A percentile compares a stretch with the other conserved stretches of the same genome.
Conservation (phyloP, 1,140 invertebrate genomes). For the Eciton burchellii region DNA sequence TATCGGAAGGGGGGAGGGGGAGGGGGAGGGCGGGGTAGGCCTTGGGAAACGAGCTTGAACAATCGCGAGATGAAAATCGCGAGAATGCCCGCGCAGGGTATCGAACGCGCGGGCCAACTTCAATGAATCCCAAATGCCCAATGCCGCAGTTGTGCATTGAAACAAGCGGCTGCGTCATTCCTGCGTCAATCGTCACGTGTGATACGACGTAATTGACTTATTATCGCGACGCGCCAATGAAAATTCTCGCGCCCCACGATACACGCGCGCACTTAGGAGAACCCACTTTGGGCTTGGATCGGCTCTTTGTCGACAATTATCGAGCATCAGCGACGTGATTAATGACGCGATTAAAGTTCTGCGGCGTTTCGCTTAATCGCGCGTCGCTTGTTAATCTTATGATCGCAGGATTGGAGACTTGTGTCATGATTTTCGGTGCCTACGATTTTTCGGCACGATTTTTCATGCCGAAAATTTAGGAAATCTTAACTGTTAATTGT, state of each 20-base stretch:
- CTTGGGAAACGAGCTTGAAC: no score
- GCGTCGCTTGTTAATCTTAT: conserved; percentile 12
- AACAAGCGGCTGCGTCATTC: conserved; percentile 43
- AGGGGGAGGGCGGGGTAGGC: no score
- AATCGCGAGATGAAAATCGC: neutral
- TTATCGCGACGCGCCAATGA: conserved; percentile 52
- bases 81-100: neutral
- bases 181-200: conserved; percentile 55
- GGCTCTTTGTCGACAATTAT: conserved; percentile 6
- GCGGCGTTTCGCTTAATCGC: conserved; percentile 22
- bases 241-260: conserved; percentile 31
- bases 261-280: neutral
- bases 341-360: conserved; percentile 13
- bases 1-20: no score
- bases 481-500: no score
- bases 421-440: neutral
- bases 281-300: neutral
- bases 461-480: no score
- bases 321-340: neutral
- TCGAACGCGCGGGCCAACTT: conserved; percentile 5
- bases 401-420: neutral
- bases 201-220: conserved; percentile 55
- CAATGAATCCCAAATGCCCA: conserved; percentile 20
- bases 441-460: no score
- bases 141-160: neutral